These are phyloP conservation scores for Bolinopsis microptera DNA, from an alignment of 37 sponge, comb jelly and placozoan genomes.

Conservation along the genomic window DNA sequence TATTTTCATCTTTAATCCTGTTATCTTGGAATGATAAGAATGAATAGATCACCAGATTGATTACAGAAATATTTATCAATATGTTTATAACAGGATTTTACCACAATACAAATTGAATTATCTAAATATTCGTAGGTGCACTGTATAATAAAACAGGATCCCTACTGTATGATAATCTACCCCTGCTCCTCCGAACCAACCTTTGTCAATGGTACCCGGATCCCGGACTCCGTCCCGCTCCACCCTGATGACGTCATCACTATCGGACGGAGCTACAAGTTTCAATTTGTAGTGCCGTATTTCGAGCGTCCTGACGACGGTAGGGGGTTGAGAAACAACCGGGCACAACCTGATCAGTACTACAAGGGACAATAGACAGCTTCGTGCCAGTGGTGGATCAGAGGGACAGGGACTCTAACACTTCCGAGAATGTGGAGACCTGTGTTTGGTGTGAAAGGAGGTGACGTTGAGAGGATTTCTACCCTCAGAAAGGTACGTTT, in stretches of 20 bases:
- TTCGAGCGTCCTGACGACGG: constrained; percentile 44
- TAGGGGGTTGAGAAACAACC: not conserved
- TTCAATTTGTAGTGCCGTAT: constrained; percentile 61
- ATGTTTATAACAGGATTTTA: too few species aligned
- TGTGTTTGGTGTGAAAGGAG: constrained; percentile 62
- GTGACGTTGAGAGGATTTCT: not conserved
- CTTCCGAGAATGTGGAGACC: constrained; percentile 32
- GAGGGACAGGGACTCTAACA: constrained; percentile 10
- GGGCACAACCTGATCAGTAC: constrained; percentile 52
- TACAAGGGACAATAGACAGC: constrained; percentile 32
- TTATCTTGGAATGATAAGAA: too few species aligned
- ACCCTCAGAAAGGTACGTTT: not conserved
- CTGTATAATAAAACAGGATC: constrained; percentile 41
- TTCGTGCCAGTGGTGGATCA: not conserved
- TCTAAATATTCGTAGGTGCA: constrained; percentile 57
- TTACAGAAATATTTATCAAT: too few species aligned
- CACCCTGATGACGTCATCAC: constrained; percentile 63
- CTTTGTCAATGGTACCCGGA: constrained; percentile 60
- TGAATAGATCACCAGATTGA: too few species aligned
- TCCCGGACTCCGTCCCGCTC: constrained; percentile 36
- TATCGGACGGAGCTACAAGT: constrained; percentile 55
- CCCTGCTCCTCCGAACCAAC: constrained; percentile 51
- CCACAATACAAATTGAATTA: too few species aligned
- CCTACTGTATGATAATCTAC: constrained; percentile 47
- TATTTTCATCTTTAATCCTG: too few species aligned